These are phyloP conservation scores for Strix aluco DNA, from an alignment of 2,113 vertebrate genomes.

Conservation along the genomic window DNA sequence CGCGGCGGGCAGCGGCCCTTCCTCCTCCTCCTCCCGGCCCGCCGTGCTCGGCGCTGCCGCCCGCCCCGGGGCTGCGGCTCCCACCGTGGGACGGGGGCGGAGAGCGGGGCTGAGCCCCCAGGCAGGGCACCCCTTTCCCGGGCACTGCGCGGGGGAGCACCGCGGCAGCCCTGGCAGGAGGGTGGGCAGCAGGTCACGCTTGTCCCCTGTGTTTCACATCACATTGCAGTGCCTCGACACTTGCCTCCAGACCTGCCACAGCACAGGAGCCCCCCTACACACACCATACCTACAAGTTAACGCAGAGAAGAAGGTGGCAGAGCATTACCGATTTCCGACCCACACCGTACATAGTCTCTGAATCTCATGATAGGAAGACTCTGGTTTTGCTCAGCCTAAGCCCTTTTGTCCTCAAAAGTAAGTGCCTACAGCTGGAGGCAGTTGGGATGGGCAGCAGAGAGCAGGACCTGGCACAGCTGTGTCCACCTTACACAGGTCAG, in stretches of 20 bases:
- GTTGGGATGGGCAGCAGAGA: not conserved
- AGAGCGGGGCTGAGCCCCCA: not conserved
- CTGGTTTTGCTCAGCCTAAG: rapidly evolving
- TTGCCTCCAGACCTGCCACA: too few relatives aligned
- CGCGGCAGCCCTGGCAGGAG: not conserved
- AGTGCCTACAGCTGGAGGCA: not conserved
- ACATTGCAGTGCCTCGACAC: rapidly evolving
- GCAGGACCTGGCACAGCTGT: not conserved
- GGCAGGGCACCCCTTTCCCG: too few relatives aligned
- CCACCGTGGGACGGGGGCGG: too few relatives aligned
- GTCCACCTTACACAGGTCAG: rapidly evolving
- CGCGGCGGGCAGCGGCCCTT: not conserved
- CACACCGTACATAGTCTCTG: rapidly evolving
- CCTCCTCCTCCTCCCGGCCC: not conserved
- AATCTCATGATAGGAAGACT: rapidly evolving
- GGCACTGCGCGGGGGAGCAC: not conserved
- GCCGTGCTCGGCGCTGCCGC: not conserved
- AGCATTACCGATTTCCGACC: rapidly evolving
- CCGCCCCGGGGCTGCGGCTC: too few relatives aligned
- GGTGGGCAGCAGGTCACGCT: not conserved
- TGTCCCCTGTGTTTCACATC: not conserved
- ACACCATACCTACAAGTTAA: rapidly evolving
- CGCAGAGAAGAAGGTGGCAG: rapidly evolving
- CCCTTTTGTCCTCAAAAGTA: not conserved
- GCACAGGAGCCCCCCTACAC: not conserved